Base-by-base conservation (phyloP, 2,888 invertebrate species). In the Drosophila suboccidentalis region DNA sequence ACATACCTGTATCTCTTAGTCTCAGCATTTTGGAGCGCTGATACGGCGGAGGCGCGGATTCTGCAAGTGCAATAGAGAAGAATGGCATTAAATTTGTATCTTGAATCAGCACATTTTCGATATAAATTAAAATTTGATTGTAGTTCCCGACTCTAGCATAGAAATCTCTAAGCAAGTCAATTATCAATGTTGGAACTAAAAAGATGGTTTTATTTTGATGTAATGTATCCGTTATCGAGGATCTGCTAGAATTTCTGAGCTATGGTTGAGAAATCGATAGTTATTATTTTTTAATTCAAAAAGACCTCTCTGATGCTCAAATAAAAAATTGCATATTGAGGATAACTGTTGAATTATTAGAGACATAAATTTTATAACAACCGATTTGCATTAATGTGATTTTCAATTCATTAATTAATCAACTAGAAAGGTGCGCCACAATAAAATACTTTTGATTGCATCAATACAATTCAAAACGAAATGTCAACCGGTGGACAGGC, bases 41-140 rank as follows among this genome's bases (percentile, higher is more conserved):
- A 94, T 97, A 97, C 80, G 97, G 97, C 87, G 97, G 97, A 90
- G 97, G 97, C 90, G 96, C 96, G 90, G 95, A 95, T 94, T 97
- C 97, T 97, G 73, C 47, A 85, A 88, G 17, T 15, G 29, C 6
- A 70, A 43, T 19, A 62, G 34, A 4, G 19, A 19, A 34, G 13
- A 38, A 4, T 15, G 11, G 47, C 9, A 26, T 39, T 29, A n/a
- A 19, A 11, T 47, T 36, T 36, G 17, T 43, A 9, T 47, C 4
- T 26, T 15, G 15, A 44, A 22, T 34, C 15, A n/a, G 15, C 5
- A 17, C 32, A 10, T 36, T 2, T 36, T 11, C 32, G 9, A 8
- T 0, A 1, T 26, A 19, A 19, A 19, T 26, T 26, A 26, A 26
- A 26, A 26, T 26, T 26, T 26, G 26, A 26, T 26, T 19, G 19